Evolutionary conservation across 1,140 invertebrate species (phyloP), one percentile per base, ranked within the genome.

Genomic region (Tachypleus tridentatus): DNA sequence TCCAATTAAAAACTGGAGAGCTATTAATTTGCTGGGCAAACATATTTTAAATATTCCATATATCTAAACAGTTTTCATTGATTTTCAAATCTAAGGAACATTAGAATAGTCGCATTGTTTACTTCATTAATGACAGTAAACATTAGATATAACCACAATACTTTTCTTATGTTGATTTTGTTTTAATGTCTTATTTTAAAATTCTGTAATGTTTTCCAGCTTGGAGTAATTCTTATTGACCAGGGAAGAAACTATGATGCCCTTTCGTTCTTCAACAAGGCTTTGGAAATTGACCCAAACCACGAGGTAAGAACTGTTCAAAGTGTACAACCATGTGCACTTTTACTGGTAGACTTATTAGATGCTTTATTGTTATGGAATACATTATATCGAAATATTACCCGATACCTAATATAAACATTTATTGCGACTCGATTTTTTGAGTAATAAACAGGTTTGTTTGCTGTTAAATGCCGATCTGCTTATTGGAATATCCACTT

Each of bases 221-320:
- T 79, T 49, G 79, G 77, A 49, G 76, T 80, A 58, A 76, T 80
- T 4, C 67, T 72, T 10, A 70, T 78, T 63, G 77, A 79, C 53
- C 68, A 73, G 61, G 74, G 74, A 1, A 66, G 74, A 6, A 69
- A 66, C n/a, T 51, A 67, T 5, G 70, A 75, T 56, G 78, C 79
- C 7, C 68, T 72, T 9, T 56, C 70, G 4, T 67, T 73, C 53
- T 80, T 80, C 74, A 76, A 79, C 57, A 67, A 71, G 56, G 77
- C 77, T 5, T 63, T 80, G 3, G 64, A 64, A 11, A 58, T 74
- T 58, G 73, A 80, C 61, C 78, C 79, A 53, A 73, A 76, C 10
- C 78, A 79, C 65, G 72, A 72, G 70, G 77, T 78, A 65, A 69
- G 60, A 54, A 7, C 51, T 58, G 3, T 6, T 48, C 47, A 47